Conservation (phyloP, 2,797 vertebrate genomes). For the Manis pentadactyla region DNA sequence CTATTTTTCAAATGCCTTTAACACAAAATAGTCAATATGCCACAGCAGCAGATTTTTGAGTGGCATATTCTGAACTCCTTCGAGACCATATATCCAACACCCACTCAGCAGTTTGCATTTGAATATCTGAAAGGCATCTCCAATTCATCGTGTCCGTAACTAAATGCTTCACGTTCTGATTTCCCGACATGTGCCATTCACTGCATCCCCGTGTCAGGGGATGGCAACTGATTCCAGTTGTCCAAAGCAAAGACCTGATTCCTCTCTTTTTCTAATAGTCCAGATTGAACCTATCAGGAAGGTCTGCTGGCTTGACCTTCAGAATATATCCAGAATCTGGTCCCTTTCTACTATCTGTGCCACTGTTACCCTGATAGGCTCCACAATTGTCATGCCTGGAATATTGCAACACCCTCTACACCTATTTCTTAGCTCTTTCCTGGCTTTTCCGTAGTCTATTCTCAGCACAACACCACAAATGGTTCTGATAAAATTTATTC, state of each 20-base stretch:
- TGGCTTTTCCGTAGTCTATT: not conserved
- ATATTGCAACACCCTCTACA: not conserved
- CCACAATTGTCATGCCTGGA: fast-evolving
- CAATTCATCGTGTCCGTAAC: not conserved
- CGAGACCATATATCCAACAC: not conserved
- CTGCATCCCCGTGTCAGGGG: not conserved
- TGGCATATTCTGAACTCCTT: not conserved
- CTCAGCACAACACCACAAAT: not conserved
- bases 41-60: not conserved
- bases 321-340: not conserved
- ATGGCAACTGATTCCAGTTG: not conserved
- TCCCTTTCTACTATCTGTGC: not conserved
- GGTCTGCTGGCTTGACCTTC: not conserved
- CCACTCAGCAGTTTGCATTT: not conserved
- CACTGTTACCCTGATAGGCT: fast-evolving
- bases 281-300: not conserved
- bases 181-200: not conserved
- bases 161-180: not conserved
- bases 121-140: not conserved
- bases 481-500: not conserved
- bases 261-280: not conserved
- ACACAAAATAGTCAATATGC: not conserved
- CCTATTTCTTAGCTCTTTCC: not conserved
- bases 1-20: not conserved
- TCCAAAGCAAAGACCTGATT: not conserved